Evolutionary conservation across 2,797 vertebrate species (phyloP).

Genomic region (Sebastiscus tertius): DNA sequence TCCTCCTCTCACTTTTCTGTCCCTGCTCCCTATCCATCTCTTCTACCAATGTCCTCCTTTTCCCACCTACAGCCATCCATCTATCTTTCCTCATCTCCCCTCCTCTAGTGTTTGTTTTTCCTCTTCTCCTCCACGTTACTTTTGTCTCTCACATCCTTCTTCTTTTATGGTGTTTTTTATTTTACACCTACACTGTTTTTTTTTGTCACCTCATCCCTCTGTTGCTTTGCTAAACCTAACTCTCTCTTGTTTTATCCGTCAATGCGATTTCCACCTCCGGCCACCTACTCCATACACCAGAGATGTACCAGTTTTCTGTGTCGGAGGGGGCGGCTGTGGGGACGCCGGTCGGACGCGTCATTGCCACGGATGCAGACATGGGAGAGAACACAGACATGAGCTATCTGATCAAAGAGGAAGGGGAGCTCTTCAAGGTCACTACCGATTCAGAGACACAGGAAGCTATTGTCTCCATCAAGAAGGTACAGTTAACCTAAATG

Average conservation of each 20-base stretch:
- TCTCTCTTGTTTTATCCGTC: conserved; percentile 3
- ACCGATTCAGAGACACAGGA: conserved; percentile 93
- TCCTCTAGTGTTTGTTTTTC: neutral
- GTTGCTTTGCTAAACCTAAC: neutral
- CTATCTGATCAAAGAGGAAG: conserved; percentile 92
- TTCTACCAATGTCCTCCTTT: neutral
- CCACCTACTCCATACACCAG: conserved; percentile 70
- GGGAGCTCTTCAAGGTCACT: conserved; percentile 90
- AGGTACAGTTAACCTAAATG: conserved; percentile 80
- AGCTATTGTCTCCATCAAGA: conserved; percentile 90
- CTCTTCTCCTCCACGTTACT: neutral
- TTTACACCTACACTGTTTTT: neutral
- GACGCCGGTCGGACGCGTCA: conserved; percentile 90
- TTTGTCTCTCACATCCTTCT: conserved; percentile 9
- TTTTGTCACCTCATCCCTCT: neutral
- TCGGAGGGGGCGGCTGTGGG: conserved; percentile 89
- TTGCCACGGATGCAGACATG: conserved; percentile 94
- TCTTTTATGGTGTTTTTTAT: neutral
- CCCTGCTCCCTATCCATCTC: conserved; percentile 22
- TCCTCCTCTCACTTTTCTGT: conserved; percentile 5
- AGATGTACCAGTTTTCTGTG: conserved; percentile 97
- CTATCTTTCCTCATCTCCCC: conserved; percentile 11
- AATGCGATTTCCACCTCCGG: neutral
- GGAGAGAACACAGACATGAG: conserved; percentile 98
- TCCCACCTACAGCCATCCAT: neutral